These are phyloP conservation scores for Drosophila sechellia DNA, from an alignment of 1,140 invertebrate species.

Conservation along the genomic window DNA sequence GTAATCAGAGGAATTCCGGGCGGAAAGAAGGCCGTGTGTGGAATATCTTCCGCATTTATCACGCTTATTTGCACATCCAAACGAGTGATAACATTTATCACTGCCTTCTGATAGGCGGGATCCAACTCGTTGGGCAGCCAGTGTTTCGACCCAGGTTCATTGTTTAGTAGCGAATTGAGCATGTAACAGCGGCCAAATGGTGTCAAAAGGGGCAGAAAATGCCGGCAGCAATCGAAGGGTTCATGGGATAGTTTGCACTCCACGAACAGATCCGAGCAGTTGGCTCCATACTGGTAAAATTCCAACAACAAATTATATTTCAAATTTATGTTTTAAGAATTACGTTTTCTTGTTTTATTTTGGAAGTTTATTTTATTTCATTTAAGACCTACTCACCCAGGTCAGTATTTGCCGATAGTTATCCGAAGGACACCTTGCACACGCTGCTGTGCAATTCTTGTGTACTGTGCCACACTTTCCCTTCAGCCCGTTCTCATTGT, in stretches of 20 bases:
- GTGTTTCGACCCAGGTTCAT: constrained; percentile 32
- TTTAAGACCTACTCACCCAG: constrained; percentile 12
- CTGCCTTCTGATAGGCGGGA: constrained; percentile 28
- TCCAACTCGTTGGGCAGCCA: constrained; percentile 51
- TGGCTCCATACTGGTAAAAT: constrained; percentile 47
- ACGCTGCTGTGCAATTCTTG: constrained; percentile 27
- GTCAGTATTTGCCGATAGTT: constrained; percentile 29
- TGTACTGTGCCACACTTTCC: constrained; percentile 19
- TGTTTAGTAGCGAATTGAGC: constrained; percentile 85
- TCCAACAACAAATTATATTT: no score
- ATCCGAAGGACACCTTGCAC: constrained; percentile 44
- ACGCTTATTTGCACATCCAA: constrained; percentile 43
- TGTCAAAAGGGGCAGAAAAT: constrained; percentile 85
- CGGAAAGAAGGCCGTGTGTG: constrained; percentile 47
- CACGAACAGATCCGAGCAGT: constrained; percentile 81
- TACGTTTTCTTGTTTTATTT: no score
- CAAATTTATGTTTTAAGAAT: no score
- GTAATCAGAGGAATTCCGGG: constrained; percentile 32
- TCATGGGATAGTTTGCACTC: constrained; percentile 84
- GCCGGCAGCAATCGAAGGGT: constrained; percentile 86
- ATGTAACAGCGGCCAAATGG: constrained; percentile 85
- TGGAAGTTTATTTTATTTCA: no score
- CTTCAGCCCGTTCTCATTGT: constrained; percentile 72
- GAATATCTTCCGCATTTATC: constrained; percentile 68
- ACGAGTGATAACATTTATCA: constrained; percentile 34